Evolutionary conservation across 2,888 invertebrate species (phyloP).

Genomic region (Mythimna pallens): DNA sequence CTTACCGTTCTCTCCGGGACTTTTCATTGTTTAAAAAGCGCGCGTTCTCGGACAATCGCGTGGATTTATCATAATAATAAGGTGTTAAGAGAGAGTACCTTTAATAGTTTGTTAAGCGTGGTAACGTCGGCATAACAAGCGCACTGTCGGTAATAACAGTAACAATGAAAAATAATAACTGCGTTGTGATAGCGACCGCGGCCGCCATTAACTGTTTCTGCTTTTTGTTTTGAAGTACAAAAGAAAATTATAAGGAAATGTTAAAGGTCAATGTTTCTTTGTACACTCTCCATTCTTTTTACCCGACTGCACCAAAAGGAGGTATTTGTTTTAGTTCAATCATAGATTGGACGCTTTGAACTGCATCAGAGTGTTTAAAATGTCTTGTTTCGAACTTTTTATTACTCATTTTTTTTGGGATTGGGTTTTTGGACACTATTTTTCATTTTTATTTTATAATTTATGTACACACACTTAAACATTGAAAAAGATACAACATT

Average conservation of each 20-base stretch:
- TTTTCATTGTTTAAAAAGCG: conserved; percentile 55
- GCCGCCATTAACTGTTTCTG: conserved; percentile 44
- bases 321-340: too few relatives aligned
- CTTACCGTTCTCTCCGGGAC: conserved; percentile 1
- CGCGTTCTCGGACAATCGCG: conserved; percentile 71
- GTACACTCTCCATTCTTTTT: background rate
- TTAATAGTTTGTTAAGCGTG: conserved; percentile 89
- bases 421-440: too few relatives aligned
- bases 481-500: too few relatives aligned
- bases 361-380: too few relatives aligned
- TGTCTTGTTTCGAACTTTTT: too few relatives aligned
- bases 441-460: too few relatives aligned
- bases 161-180: conserved; percentile 88
- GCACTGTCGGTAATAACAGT: conserved; percentile 81
- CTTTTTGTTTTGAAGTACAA: conserved; percentile 50
- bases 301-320: too few relatives aligned
- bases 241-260: conserved; percentile 26
- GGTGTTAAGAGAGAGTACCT: conserved; percentile 80
- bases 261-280: background rate
- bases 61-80: conserved; percentile 83
- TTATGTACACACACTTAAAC: too few relatives aligned
- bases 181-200: conserved; percentile 51
- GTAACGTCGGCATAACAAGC: conserved; percentile 83
- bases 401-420: too few relatives aligned
- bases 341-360: too few relatives aligned